phyloP scores from a whole-genome alignment of 2,113 vertebrate species.

The Saguinus midas region DNA sequence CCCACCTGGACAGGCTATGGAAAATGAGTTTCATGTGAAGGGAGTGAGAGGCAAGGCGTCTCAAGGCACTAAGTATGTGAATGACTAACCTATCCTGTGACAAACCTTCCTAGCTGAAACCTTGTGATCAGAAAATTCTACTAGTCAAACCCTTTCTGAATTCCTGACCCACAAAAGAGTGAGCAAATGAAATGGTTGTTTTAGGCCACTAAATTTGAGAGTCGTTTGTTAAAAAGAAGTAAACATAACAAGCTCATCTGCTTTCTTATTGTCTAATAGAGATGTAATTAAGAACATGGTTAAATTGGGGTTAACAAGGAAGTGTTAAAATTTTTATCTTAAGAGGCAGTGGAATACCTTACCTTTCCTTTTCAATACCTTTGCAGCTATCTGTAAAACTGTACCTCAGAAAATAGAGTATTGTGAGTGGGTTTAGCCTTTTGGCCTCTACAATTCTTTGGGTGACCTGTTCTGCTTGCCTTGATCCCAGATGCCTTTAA shows the following conservation, averaged over 20 bases:
- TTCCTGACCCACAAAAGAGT: background rate
- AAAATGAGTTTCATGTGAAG: background rate
- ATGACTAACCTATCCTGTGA: background rate
- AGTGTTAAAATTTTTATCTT: background rate
- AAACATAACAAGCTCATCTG: background rate
- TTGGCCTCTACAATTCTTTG: background rate
- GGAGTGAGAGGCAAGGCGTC: background rate
- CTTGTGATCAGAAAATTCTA: background rate
- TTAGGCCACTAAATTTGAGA: background rate
- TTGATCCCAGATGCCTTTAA: background rate
- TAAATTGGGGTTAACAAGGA: background rate
- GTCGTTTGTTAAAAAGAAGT: constrained; percentile 4
- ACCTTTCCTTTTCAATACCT: background rate
- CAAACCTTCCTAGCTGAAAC: background rate
- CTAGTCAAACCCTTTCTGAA: background rate
- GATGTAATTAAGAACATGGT: background rate
- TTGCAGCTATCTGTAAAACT: background rate
- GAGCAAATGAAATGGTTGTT: background rate
- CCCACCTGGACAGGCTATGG: background rate
- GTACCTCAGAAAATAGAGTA: background rate
- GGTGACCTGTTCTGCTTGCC: background rate
- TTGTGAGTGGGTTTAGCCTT: background rate
- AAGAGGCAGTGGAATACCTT: background rate
- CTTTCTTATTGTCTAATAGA: background rate
- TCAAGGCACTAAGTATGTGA: background rate